Percentiles rank a stretch among this genome's conserved stretches.
Evolutionary conservation across 1,140 invertebrate species (phyloP).

Genomic region (Drosophila ogumai): DNA sequence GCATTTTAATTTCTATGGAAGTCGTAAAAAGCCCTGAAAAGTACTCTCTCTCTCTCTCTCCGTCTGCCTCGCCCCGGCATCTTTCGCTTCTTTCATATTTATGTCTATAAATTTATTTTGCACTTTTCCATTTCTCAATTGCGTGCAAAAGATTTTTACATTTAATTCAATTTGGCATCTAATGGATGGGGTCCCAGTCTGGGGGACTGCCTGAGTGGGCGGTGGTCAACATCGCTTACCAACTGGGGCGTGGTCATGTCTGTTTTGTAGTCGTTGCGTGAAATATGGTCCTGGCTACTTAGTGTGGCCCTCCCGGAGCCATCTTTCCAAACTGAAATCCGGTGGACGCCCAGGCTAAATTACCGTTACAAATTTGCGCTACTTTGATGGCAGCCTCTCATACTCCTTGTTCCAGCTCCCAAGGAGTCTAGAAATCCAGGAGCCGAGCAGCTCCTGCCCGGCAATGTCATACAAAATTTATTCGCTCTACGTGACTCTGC

Average conservation of each 20-base stretch:
- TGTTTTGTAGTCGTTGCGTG: slow-evolving; percentile 59
- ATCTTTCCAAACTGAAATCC: slow-evolving; percentile 35
- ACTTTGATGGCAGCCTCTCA: slow-evolving; percentile 33
- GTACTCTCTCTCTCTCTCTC: slow-evolving; percentile 2
- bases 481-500: slow-evolving; percentile 60
- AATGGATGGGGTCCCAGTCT: slow-evolving; percentile 23
- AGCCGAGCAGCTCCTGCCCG: slow-evolving; percentile 1
- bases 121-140: slow-evolving; percentile 55
- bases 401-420: background rate
- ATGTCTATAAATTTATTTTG: slow-evolving; percentile 62
- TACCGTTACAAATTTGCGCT: slow-evolving; percentile 64
- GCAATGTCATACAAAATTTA: slow-evolving; percentile 61
- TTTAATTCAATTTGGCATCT: slow-evolving; percentile 63
- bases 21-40: slow-evolving; percentile 49
- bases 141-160: slow-evolving; percentile 82
- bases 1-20: slow-evolving; percentile 64
- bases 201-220: background rate
- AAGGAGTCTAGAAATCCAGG: slow-evolving; percentile 18
- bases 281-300: slow-evolving; percentile 56
- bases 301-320: slow-evolving; percentile 19
- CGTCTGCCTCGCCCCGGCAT: background rate
- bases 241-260: slow-evolving; percentile 48
- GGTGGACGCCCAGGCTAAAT: slow-evolving; percentile 56
- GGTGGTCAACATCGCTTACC: slow-evolving; percentile 6
- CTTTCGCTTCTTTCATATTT: slow-evolving; percentile 45